phyloP scores from a whole-genome alignment of 1,140 invertebrate genomes.

The Cydia strobilella region DNA sequence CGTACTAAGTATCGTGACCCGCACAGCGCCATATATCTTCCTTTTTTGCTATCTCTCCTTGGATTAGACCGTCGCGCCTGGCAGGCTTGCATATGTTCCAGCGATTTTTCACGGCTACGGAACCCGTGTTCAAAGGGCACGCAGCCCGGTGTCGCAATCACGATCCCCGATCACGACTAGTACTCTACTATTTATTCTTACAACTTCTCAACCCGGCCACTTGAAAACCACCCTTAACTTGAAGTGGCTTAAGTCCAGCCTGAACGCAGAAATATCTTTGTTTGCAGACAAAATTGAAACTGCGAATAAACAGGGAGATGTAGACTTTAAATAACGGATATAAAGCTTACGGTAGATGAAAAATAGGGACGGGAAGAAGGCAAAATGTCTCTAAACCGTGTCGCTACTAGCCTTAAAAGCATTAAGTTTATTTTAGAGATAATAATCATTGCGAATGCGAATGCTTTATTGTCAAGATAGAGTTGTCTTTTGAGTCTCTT shows the following conservation, averaged over 20 bases:
- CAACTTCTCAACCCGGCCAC: slow-evolving; percentile 33
- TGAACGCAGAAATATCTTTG: slow-evolving; percentile 44
- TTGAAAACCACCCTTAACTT: slow-evolving; percentile 49
- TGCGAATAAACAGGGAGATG: neutral
- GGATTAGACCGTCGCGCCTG: slow-evolving; percentile 70
- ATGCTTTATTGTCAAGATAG: slow-evolving; percentile 78
- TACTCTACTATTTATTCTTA: slow-evolving; percentile 67
- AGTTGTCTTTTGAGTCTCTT: slow-evolving; percentile 78
- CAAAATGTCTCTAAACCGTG: slow-evolving; percentile 77
- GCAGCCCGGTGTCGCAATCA: slow-evolving; percentile 76
- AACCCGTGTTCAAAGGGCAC: slow-evolving; percentile 77
- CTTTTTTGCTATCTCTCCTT: slow-evolving; percentile 44
- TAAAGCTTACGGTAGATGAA: neutral
- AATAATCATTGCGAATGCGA: slow-evolving; percentile 78
- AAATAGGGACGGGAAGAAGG: slow-evolving; percentile 38
- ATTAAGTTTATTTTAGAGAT: slow-evolving; percentile 79
- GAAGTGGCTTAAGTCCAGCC: slow-evolving; percentile 42
- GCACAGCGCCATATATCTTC: neutral
- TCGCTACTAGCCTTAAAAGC: slow-evolving; percentile 77
- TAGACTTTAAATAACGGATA: neutral
- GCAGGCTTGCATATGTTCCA: slow-evolving; percentile 73
- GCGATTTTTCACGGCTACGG: slow-evolving; percentile 78
- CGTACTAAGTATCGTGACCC: neutral
- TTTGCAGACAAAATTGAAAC: slow-evolving; percentile 17
- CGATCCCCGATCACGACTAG: slow-evolving; percentile 76